These are phyloP conservation scores for Pomatostomus ruficeps DNA, from an alignment of 2,113 vertebrate species.

Conservation along the genomic window DNA sequence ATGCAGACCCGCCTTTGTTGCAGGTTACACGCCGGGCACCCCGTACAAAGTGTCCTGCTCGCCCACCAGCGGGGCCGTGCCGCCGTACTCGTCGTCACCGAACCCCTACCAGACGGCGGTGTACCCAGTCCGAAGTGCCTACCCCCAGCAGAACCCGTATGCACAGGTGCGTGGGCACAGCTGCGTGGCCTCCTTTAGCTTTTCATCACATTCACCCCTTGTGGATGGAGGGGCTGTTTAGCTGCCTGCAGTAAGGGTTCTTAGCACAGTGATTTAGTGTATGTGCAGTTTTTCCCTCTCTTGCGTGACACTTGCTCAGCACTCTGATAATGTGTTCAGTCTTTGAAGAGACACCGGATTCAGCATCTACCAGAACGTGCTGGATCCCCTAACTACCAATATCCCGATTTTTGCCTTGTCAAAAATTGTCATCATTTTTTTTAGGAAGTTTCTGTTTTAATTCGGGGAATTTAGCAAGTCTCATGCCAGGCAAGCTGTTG, in stretches of 20 bases:
- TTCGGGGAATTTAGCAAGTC: not conserved
- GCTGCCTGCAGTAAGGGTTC: not conserved
- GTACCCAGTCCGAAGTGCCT: constrained; percentile 95
- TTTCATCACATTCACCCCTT: not conserved
- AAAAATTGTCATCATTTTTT: not conserved
- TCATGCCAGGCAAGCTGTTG: not conserved
- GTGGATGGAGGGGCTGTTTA: not conserved
- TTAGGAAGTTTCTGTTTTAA: not conserved
- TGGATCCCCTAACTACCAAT: not conserved
- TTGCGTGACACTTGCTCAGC: not conserved
- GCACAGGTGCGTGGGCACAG: constrained; percentile 78
- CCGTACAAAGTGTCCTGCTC: constrained; percentile 98
- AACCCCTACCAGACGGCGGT: constrained; percentile 90
- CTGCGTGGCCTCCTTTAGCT: not conserved
- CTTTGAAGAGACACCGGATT: not conserved
- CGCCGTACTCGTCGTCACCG: constrained; percentile 90
- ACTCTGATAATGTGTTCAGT: not conserved
- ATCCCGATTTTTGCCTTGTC: not conserved
- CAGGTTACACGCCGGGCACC: constrained; percentile 91
- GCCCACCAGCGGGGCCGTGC: constrained; percentile 89
- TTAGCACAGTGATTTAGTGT: not conserved
- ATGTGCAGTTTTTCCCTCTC: not conserved
- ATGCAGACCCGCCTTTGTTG: constrained; percentile 46
- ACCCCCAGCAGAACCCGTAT: constrained; percentile 94
- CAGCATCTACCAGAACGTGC: not conserved